Evolutionary conservation across 2,797 vertebrate species (phyloP), one percentile per base, ranked within the genome.

Genomic region (Catharus ustulatus): DNA sequence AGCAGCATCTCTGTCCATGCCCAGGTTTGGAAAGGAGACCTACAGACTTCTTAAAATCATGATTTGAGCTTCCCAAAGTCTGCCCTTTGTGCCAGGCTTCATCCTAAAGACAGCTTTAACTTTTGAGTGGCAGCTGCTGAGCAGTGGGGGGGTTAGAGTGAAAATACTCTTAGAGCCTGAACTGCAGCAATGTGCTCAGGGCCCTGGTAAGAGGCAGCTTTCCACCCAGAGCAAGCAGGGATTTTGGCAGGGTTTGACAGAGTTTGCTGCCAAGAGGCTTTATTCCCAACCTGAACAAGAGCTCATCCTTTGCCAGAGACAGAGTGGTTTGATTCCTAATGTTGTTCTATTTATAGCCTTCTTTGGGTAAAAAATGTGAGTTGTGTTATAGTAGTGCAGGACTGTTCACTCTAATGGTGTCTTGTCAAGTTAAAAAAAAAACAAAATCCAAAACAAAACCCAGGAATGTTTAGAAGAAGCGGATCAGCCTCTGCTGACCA

Each of bases 361-460:
- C 96, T 98, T 96, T 97, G 98, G 97, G 94, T 96, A 97, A 97
- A 97, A 95, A 85, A 94, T 91, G 81, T 66, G 73, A 26, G 27
- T 93, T 67, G 59, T 72, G 84, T 54, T 95, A 78, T 88, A 90
- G 93, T 89, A 90, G 93, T 92, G 93, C 69, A 83, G 52, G 66
- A 40, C 54, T 73, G 72, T 72, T 81, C 4, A 4, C 36, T 21
- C 88, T 80, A 26, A 83, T 66, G 22, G 58, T 52, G 46, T 84
- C 77, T 67, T 89, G 82, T 90, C 95, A 54, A 24, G 32, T 51
- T 69, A 11, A 24, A 74, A 3, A 71, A 61, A 34, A 29, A 66
- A 34, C 34, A n/a, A 67, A n/a, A 21, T 43, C 52, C 45, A 66
- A 72, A 86, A 24, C 26, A 46, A 83, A 42, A 49, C 0, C 2